phyloP scores from a whole-genome alignment of 2,888 invertebrate species.

The Dexiosoma caninum region DNA sequence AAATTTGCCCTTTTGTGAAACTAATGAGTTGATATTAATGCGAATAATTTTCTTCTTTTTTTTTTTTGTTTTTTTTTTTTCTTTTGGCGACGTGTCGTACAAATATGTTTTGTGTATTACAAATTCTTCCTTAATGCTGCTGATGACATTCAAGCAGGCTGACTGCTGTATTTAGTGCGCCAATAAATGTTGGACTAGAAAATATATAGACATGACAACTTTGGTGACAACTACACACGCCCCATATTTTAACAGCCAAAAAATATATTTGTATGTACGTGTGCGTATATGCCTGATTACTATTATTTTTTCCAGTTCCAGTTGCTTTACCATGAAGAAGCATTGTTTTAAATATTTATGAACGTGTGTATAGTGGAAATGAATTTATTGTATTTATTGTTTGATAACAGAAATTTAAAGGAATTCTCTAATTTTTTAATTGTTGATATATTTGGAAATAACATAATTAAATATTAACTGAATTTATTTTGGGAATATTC shows the following conservation, averaged over 20 bases:
- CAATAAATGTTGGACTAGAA: slow-evolving; percentile 51
- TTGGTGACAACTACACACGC: slow-evolving; percentile 62
- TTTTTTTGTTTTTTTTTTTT: not conserved
- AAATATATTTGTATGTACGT: not conserved
- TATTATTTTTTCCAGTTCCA: slow-evolving; percentile 1
- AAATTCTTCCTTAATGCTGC: not conserved
- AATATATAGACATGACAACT: slow-evolving; percentile 48
- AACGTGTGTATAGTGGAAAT: not conserved
- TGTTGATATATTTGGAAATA: too few species aligned
- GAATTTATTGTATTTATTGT: not conserved
- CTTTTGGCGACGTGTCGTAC: slow-evolving; percentile 45
- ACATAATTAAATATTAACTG: too few species aligned
- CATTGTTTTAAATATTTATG: slow-evolving; percentile 9
- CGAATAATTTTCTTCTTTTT: slow-evolving; percentile 32
- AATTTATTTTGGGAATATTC: too few species aligned
- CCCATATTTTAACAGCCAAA: slow-evolving; percentile 53
- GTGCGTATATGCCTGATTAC: slow-evolving; percentile 40
- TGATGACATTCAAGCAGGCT: not conserved
- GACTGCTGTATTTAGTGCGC: slow-evolving; percentile 36
- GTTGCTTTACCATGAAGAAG: slow-evolving; percentile 2
- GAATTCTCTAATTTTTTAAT: not conserved
- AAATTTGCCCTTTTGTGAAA: slow-evolving; percentile 37
- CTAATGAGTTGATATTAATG: slow-evolving; percentile 62
- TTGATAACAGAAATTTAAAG: slow-evolving; percentile 3
- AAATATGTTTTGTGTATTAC: slow-evolving; percentile 51